These are phyloP conservation scores for Papilio polytes DNA, from an alignment of 1,140 invertebrate genomes.

Conservation along the genomic window DNA sequence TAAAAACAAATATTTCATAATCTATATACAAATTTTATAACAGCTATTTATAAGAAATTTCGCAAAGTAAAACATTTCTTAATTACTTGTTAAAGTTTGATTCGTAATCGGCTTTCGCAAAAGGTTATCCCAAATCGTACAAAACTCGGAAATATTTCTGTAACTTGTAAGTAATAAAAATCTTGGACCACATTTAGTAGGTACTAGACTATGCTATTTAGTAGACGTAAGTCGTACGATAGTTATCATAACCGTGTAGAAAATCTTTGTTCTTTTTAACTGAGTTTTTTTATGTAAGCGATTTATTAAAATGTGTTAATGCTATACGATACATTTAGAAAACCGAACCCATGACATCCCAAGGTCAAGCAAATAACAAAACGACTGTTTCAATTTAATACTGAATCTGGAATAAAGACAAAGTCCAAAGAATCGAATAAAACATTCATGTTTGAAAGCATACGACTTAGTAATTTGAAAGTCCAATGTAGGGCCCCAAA, in stretches of 20 bases:
- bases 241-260: not conserved
- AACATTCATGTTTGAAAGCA: not conserved
- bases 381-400: slow-evolving; percentile 1
- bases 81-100: no score
- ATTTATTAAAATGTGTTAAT: not conserved
- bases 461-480: not conserved
- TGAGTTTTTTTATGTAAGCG: not conserved
- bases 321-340: not conserved
- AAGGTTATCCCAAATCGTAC: not conserved
- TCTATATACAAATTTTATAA: no score
- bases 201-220: no score
- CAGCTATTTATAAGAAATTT: no score
- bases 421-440: not conserved
- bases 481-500: slow-evolving; percentile 7
- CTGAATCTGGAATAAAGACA: slow-evolving; percentile 23
- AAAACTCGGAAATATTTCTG: not conserved
- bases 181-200: no score
- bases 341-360: not conserved
- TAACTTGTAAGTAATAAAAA: no score
- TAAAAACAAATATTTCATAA: not conserved
- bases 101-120: not conserved
- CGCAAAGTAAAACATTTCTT: no score
- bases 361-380: slow-evolving; percentile 13
- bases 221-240: no score
- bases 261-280: not conserved